Conservation (phyloP, 2,888 invertebrate genomes). For the Reticulitermes lucifugus region DNA sequence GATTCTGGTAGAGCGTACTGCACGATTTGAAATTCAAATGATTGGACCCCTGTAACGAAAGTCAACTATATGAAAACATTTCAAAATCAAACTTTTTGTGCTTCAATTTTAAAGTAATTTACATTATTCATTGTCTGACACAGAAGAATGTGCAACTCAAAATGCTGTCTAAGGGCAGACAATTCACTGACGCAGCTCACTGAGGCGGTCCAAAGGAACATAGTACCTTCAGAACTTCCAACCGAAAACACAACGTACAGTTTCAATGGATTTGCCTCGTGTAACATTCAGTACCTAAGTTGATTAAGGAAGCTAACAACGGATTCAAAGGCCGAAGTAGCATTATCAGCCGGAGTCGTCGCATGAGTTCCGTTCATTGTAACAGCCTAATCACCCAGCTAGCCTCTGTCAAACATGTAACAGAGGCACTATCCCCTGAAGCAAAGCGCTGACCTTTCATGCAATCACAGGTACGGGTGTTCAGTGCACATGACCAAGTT, state of each 20-base stretch:
- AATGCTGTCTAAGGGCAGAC: neutral
- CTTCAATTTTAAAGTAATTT: neutral
- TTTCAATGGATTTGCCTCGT: neutral
- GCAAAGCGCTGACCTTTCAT: no score
- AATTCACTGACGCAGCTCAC: neutral
- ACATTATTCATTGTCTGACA: neutral
- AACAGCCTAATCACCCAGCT: no score
- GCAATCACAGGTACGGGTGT: no score
- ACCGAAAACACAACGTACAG: neutral
- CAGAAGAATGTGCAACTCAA: neutral
- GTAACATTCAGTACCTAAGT: no score
- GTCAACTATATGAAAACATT: constrained; percentile 3
- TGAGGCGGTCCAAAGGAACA: neutral
- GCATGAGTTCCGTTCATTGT: no score
- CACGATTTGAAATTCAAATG: constrained; percentile 13
- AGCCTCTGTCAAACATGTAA: no score
- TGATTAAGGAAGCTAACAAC: no score
- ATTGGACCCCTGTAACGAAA: neutral
- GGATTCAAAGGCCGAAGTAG: no score
- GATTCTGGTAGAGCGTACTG: neutral
- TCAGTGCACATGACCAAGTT: no score
- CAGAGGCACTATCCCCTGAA: no score
- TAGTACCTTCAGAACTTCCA: neutral
- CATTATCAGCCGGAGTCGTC: no score
- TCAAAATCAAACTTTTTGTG: neutral